Conservation (phyloP, 2,113 vertebrate species). For the Cacatua alba region DNA sequence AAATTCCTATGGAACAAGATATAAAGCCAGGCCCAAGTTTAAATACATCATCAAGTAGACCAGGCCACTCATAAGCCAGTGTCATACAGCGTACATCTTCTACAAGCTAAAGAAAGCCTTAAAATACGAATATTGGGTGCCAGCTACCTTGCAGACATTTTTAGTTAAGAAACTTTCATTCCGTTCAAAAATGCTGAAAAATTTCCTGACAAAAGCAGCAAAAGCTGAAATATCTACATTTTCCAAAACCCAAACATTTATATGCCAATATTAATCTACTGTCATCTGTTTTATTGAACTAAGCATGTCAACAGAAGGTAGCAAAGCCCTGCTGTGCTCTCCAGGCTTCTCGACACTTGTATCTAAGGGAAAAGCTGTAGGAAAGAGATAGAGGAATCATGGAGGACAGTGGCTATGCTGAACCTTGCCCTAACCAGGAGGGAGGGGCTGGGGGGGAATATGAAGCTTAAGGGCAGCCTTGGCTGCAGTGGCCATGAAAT, state of each 20-base stretch:
- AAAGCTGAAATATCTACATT: accelerated
- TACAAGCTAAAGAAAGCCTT: neutral
- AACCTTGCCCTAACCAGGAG: neutral
- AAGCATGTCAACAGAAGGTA: accelerated
- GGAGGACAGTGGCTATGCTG: neutral
- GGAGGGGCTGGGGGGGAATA: neutral
- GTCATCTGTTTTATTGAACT: neutral
- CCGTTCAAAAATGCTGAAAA: neutral
- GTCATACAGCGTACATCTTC: accelerated
- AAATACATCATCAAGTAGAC: accelerated
- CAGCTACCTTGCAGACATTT: neutral
- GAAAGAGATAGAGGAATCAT: neutral
- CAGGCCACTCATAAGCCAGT: neutral
- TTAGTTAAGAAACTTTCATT: neutral
- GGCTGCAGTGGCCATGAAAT: neutral
- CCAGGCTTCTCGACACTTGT: accelerated
- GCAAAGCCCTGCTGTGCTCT: neutral
- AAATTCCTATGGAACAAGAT: accelerated
- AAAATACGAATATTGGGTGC: neutral
- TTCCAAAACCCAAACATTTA: neutral
- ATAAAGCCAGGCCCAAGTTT: neutral
- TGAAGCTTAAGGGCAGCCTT: neutral
- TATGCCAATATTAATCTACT: neutral
- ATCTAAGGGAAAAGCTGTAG: neutral
- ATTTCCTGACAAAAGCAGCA: neutral